Evolutionary conservation across 2,113 vertebrate species (phyloP), one percentile per base, ranked within the genome.

Genomic region (Dipodomys ordii): DNA sequence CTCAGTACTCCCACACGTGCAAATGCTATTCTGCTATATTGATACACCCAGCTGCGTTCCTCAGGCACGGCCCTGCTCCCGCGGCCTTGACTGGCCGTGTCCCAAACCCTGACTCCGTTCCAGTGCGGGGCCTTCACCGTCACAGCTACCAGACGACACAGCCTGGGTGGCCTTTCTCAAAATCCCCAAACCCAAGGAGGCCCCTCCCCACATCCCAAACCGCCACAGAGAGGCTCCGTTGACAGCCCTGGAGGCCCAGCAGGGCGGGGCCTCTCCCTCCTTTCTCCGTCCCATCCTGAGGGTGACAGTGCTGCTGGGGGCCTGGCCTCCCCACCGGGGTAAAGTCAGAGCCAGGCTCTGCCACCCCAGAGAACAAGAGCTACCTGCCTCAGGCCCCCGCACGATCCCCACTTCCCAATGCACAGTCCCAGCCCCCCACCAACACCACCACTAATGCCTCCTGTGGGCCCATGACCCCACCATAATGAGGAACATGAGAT

Each of bases 51-150:
- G 62, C 20, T 25, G 62, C 11, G 73, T 44, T 6, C 65, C 7
- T 6, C 7, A 0, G 18, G 7, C 76, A 64, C 39, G 0, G 35
- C 44, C 49, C 84, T 35, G 62, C 62, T 64, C 23, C 62, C 62
- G 1, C 22, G 23, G 62, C 53, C 53, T 57, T 16, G 53, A 18
- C 53, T 64, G n/a, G n/a, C 22, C 7, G 22, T 23, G 19, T 64
- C 22, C 62, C 62, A 64, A 64, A 23, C 62, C 53, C 1, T 44
- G 0, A 9, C 28, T 83, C 28, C 5, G 49, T 11, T 20, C 46
- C 32, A 1, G 25, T 0, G 0, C 23, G 1, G 0, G 0, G 4
- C 23, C 23, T n/a, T 20, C 8, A 4, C 53, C 7, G 25, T 28
- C 65, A 9, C 18, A 0, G 6, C 44, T 18, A 9, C 73, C 84